A percentile compares a stretch with the other conserved stretches of the same genome.
Evolutionary conservation across 1,140 invertebrate genomes (phyloP).

Genomic region (Goniozus legneri): DNA sequence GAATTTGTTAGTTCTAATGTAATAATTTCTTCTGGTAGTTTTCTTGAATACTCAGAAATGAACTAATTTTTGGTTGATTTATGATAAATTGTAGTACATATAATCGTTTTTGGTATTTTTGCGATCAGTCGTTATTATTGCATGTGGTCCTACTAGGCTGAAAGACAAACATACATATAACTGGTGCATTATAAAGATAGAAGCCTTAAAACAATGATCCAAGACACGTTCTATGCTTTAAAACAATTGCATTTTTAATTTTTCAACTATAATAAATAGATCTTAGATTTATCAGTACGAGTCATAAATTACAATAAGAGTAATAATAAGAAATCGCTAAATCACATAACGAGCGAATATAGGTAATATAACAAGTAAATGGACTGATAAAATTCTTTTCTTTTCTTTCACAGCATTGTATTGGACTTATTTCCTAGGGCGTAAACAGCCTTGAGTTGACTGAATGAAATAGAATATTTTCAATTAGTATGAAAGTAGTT

Average conservation of each 20-base stretch:
- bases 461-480: constrained; percentile 37
- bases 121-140: constrained; percentile 23
- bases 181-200: constrained; percentile 23
- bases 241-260: too few relatives aligned
- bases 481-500: constrained; percentile 45
- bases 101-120: constrained; percentile 13
- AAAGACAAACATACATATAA: constrained; percentile 21
- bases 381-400: constrained; percentile 20
- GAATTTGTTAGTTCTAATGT: constrained; percentile 24
- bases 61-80: constrained; percentile 18
- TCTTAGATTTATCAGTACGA: constrained; percentile 24
- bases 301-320: constrained; percentile 20
- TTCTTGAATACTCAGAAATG: constrained; percentile 20
- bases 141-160: constrained; percentile 20
- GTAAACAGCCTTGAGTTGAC: constrained; percentile 29
- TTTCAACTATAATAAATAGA: constrained; percentile 24
- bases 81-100: constrained; percentile 12
- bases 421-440: constrained; percentile 29
- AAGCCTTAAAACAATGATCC: constrained; percentile 27
- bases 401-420: constrained; percentile 27
- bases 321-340: constrained; percentile 23
- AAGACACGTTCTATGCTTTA: constrained; percentile 11
- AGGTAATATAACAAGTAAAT: constrained; percentile 28
- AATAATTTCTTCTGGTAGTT: constrained; percentile 30
- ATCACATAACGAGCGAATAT: constrained; percentile 14